phyloP scores from a whole-genome alignment of 2,113 vertebrate genomes.

The Halichoerus grypus region DNA sequence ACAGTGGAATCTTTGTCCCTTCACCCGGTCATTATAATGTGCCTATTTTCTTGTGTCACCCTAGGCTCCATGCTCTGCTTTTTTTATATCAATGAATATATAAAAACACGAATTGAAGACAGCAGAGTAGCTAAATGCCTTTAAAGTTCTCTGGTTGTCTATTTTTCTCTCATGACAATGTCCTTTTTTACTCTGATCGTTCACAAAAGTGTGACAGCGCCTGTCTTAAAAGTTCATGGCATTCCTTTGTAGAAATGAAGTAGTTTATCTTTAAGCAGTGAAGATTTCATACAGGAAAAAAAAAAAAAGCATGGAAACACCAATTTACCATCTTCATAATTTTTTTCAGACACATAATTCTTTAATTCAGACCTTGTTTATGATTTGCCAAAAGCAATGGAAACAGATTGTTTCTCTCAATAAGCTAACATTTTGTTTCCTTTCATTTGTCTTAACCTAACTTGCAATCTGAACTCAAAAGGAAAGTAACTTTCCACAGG shows the following conservation, averaged over 20 bases:
- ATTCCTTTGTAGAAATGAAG: background rate
- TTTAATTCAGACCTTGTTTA: background rate
- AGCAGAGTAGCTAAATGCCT: background rate
- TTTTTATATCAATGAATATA: background rate
- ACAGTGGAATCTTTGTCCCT: background rate
- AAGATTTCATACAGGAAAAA: background rate
- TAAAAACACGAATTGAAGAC: conserved; percentile 26
- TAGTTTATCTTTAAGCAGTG: background rate
- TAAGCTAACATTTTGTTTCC: background rate
- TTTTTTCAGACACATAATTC: background rate
- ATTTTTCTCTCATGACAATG: background rate
- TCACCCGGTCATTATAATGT: background rate
- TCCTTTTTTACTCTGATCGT: background rate
- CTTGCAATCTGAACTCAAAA: background rate
- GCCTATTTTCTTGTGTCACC: background rate
- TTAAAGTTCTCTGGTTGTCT: background rate
- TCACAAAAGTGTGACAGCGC: background rate
- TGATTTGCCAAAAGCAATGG: conserved; percentile 46
- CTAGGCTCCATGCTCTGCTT: background rate
- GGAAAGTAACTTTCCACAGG: background rate
- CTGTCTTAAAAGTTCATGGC: background rate
- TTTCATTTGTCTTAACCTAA: conserved; percentile 34
- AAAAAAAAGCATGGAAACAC: background rate
- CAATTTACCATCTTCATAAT: background rate
- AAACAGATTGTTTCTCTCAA: background rate